These are phyloP conservation scores for Etheostoma spectabile DNA, from an alignment of 2,113 vertebrate species.

Conservation along the genomic window DNA sequence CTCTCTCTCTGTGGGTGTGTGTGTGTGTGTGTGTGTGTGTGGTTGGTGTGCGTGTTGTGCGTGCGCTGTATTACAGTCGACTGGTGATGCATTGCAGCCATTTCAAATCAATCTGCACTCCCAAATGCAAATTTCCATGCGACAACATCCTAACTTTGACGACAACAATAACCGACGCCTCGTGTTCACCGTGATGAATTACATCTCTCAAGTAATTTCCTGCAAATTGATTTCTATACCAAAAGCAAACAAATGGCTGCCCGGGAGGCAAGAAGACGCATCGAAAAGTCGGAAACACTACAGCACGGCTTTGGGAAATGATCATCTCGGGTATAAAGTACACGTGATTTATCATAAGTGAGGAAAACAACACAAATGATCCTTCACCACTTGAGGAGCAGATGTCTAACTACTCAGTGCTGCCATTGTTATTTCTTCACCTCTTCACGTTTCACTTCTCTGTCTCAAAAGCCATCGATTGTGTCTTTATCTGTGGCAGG, in stretches of 20 bases:
- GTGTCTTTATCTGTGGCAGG: not conserved
- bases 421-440: not conserved
- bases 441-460: not conserved
- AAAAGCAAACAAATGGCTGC: constrained; percentile 10
- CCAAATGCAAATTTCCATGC: not conserved
- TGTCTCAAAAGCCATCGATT: not conserved
- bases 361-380: not conserved
- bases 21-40: no score
- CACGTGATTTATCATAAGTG: not conserved
- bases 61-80: no score
- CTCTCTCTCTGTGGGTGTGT: no score
- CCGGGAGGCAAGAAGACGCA: not conserved
- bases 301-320: not conserved
- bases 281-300: not conserved
- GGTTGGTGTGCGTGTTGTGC: no score
- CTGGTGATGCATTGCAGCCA: not conserved
- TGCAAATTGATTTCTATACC: constrained; percentile 30
- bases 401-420: not conserved
- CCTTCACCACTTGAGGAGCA: not conserved
- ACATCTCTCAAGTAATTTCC: constrained; percentile 13
- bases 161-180: not conserved
- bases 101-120: not conserved
- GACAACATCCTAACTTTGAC: not conserved
- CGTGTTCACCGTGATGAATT: not conserved
- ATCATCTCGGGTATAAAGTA: constrained; percentile 7